Evolutionary conservation across 2,113 vertebrate species (phyloP), one percentile per base, ranked within the genome.

Genomic region (Ascaphus truei): DNA sequence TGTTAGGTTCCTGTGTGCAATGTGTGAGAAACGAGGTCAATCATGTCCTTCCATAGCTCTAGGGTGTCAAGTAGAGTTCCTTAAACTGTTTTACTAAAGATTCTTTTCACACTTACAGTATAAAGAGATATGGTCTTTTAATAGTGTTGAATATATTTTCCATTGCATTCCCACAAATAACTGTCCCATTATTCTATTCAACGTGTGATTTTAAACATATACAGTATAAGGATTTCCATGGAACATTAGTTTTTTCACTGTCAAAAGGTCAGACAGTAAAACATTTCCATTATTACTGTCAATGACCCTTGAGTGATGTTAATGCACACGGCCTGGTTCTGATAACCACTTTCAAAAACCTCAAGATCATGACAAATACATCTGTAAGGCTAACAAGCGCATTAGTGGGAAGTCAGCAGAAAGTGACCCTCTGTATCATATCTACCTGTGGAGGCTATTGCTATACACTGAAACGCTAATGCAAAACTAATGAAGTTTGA

Each of bases 401-500:
- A 41, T 67, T 64, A 71, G 66, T 72, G 47, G 73, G 65, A 27
- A 39, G 33, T 68, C 47, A 59, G 71, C 55, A 74, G 62, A 71
- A 68, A 72, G 23, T 3, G 5, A 52, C 51, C 25, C 31, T 59
- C 13, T 47, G 37, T n/a, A 39, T 27, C 37, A 18, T 53, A 25
- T 64, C 66, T 77, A 63, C 25, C 23, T 75, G 51, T 15, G 29
- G 52, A 57, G 26, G 22, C 33, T 64, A 73, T 72, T 58, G 64
- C 52, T 51, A 56, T 22, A 8, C 3, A 25, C 25, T 27, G 69
- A 59, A 64, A 62, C 7, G 39, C 29, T 50, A 50, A 8, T 68
- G 41, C 36, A 76, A 63, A 72, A 74, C 47, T 75, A 57, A 57
- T 57, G 50, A 76, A 41, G 23, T 58, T 52, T 68, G 45, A 74